Evolutionary conservation across 2,888 invertebrate genomes (phyloP).

Genomic region (Lutraria lutraria): DNA sequence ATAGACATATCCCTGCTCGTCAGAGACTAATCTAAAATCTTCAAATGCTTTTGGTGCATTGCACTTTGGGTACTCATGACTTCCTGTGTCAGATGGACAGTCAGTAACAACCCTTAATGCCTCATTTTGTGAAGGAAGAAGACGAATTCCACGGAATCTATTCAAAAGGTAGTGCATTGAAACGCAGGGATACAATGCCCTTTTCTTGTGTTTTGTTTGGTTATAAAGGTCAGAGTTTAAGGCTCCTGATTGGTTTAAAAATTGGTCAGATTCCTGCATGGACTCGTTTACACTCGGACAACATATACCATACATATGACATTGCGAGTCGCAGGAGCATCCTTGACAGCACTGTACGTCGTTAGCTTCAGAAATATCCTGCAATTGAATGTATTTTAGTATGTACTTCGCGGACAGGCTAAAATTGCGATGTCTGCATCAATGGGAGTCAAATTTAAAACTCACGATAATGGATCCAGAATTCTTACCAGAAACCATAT

Average conservation of each 20-base stretch:
- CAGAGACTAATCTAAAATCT: not conserved
- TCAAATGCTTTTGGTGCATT: not conserved
- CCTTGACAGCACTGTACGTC: not conserved
- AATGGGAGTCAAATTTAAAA: too few species aligned
- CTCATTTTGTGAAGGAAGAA: not conserved
- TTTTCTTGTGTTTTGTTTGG: not conserved
- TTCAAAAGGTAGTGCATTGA: not conserved
- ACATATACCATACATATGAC: not conserved
- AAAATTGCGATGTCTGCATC: too few species aligned
- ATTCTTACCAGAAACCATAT: too few species aligned
- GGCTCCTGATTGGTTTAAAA: not conserved
- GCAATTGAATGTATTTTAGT: not conserved
- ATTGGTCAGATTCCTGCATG: not conserved
- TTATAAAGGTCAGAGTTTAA: not conserved
- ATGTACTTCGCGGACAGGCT: too few species aligned
- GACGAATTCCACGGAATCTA: not conserved
- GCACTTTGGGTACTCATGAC: not conserved
- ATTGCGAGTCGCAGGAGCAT: not conserved
- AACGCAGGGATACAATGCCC: not conserved
- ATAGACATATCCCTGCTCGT: not conserved
- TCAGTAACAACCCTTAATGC: not conserved
- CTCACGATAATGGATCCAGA: too few species aligned
- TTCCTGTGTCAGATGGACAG: not conserved
- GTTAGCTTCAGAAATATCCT: not conserved
- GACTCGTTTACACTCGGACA: not conserved